A percentile compares a stretch with the other conserved stretches of the same genome.
phyloP scores from a whole-genome alignment of 2,888 invertebrate species.

The Pyrrhosoma nymphula region DNA sequence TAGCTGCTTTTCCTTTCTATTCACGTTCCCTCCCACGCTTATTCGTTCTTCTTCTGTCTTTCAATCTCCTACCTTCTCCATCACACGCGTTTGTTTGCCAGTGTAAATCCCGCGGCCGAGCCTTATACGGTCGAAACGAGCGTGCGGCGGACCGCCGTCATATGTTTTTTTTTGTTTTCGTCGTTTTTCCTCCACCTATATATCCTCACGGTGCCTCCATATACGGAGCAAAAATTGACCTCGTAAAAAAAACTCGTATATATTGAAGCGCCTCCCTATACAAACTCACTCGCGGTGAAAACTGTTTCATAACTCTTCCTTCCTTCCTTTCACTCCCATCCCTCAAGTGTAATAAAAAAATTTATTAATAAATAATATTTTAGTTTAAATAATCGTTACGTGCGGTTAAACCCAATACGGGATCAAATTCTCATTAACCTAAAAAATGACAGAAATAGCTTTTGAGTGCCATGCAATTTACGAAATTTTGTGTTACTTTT shows the following conservation, averaged over 20 bases:
- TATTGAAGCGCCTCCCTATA: not conserved
- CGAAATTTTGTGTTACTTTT: too few relatives aligned
- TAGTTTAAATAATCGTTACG: too few relatives aligned
- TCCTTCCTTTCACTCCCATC: too few relatives aligned
- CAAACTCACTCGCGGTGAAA: not conserved
- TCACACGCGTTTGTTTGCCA: not conserved
- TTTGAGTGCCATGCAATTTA: too few relatives aligned
- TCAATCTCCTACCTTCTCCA: not conserved
- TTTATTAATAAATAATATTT: too few relatives aligned
- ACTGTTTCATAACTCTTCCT: not conserved
- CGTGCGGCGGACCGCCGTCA: not conserved
- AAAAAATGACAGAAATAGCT: too few relatives aligned
- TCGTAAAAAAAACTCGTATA: not conserved
- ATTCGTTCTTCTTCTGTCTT: not conserved
- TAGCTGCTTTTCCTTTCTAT: too few relatives aligned
- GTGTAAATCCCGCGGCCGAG: not conserved
- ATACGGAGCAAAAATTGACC: slow-evolving; percentile 18
- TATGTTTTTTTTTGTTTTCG: not conserved
- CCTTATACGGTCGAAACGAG: slow-evolving; percentile 10
- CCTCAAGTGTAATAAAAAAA: too few relatives aligned
- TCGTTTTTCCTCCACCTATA: not conserved
- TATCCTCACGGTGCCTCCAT: not conserved
- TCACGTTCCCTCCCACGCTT: not conserved
- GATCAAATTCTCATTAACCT: too few relatives aligned
- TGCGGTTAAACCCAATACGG: too few relatives aligned